phyloP scores from a whole-genome alignment of 2,113 vertebrate species.

The Chionomys nivalis region DNA sequence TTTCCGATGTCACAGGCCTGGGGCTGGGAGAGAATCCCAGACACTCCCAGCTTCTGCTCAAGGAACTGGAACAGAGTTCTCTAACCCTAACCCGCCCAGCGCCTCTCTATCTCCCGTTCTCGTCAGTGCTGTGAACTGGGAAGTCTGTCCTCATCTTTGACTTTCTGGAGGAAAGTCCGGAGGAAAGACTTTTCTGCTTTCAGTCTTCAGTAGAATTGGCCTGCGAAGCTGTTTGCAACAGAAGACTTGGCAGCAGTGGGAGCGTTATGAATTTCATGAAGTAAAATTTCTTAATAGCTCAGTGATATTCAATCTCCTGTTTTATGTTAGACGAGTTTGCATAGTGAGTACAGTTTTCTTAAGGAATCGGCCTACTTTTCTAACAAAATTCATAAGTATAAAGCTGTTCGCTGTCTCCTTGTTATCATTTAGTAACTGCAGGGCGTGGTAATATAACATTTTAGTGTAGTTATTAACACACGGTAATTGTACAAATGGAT shows the following conservation, averaged over 20 bases:
- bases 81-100: not conserved
- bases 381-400: not conserved
- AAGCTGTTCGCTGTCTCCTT: not conserved
- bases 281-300: not conserved
- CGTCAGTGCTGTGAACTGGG: not conserved
- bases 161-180: not conserved
- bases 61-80: not conserved
- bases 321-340: not conserved
- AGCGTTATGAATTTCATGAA: not conserved
- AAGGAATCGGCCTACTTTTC: not conserved
- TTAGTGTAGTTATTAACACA: not conserved
- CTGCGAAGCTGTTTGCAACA: not conserved
- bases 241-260: not conserved
- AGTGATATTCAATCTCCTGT: not conserved
- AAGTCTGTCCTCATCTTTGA: not conserved
- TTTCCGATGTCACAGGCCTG: not conserved
- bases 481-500: not conserved
- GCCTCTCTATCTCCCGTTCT: not conserved
- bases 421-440: not conserved
- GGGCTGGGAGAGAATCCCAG: not conserved
- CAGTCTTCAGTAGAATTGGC: not conserved
- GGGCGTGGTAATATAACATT: not conserved
- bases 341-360: not conserved
- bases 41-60: not conserved
- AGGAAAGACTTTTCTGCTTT: too few relatives aligned